Percentiles rank a stretch among this genome's conserved stretches.
These are phyloP conservation scores for Zaprionus inermis DNA, from an alignment of 1,140 invertebrate species.

Conservation along the genomic window DNA sequence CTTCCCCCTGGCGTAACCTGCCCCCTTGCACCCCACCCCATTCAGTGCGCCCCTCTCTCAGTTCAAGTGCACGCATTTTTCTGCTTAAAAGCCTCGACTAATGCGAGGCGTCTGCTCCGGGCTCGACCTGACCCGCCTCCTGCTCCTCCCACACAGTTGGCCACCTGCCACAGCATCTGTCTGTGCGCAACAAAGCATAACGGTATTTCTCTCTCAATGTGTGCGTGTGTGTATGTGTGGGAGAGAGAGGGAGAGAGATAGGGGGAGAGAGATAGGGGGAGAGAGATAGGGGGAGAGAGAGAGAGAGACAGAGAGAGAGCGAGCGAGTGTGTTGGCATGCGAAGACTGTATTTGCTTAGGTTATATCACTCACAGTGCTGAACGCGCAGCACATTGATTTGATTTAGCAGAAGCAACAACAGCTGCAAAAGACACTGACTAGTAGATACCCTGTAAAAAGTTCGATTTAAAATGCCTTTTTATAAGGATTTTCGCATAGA, in stretches of 20 bases:
- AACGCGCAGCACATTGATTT: slow-evolving; percentile 49
- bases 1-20: background rate
- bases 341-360: slow-evolving; percentile 75
- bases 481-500: no score
- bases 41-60: no score
- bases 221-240: slow-evolving; percentile 19
- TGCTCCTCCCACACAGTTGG: slow-evolving; percentile 15
- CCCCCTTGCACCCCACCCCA: background rate
- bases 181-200: slow-evolving; percentile 75
- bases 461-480: background rate
- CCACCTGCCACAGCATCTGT: slow-evolving; percentile 49
- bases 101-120: slow-evolving; percentile 62
- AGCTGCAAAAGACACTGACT: slow-evolving; percentile 28
- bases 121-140: slow-evolving; percentile 52
- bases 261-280: no score
- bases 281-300: no score
- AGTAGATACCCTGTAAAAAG: background rate
- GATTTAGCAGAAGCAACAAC: slow-evolving; percentile 47
- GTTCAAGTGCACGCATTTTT: slow-evolving; percentile 81
- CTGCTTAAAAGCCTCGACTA: slow-evolving; percentile 81
- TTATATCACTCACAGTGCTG: slow-evolving; percentile 52
- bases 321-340: slow-evolving; percentile 15
- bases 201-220: slow-evolving; percentile 37
- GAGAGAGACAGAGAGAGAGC: background rate
- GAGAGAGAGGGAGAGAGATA: background rate